Conservation (phyloP, 2,888 invertebrate species). For the Brachyptera risi region DNA sequence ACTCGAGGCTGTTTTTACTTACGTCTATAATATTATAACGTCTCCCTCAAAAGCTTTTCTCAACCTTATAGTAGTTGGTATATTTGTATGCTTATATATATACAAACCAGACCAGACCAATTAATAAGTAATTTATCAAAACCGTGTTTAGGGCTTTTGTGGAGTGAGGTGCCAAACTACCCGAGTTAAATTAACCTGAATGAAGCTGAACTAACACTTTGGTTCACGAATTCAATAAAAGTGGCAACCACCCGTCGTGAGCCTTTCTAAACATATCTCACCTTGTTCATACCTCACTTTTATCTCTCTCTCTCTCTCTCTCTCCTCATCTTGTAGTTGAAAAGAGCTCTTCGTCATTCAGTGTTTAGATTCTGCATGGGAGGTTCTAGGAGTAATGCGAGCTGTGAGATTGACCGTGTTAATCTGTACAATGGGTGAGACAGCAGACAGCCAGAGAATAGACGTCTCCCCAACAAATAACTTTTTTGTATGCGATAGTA, state of each 20-base stretch:
- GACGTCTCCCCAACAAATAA: background rate
- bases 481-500: background rate
- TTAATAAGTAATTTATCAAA: slow-evolving; percentile 15
- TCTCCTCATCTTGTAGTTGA: background rate
- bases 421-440: background rate
- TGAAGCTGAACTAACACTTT: slow-evolving; percentile 11
- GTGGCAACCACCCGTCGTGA: slow-evolving; percentile 3
- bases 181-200: slow-evolving; percentile 10
- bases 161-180: slow-evolving; percentile 9
- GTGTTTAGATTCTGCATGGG: background rate
- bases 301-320: background rate
- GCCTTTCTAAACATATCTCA: slow-evolving; percentile 5
- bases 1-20: too few relatives aligned
- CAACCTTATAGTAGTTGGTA: background rate
- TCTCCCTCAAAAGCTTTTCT: background rate
- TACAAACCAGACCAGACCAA: slow-evolving; percentile 4
- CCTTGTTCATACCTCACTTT: slow-evolving; percentile 15
- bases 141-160: background rate
- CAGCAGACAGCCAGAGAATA: background rate
- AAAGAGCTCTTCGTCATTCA: background rate
- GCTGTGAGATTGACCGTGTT: slow-evolving; percentile 15
- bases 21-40: too few relatives aligned
- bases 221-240: slow-evolving; percentile 11
- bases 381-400: background rate
- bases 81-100: background rate